Evolutionary conservation across 2,113 vertebrate species (phyloP), one percentile per base, ranked within the genome.

Genomic region (Agapornis roseicollis): DNA sequence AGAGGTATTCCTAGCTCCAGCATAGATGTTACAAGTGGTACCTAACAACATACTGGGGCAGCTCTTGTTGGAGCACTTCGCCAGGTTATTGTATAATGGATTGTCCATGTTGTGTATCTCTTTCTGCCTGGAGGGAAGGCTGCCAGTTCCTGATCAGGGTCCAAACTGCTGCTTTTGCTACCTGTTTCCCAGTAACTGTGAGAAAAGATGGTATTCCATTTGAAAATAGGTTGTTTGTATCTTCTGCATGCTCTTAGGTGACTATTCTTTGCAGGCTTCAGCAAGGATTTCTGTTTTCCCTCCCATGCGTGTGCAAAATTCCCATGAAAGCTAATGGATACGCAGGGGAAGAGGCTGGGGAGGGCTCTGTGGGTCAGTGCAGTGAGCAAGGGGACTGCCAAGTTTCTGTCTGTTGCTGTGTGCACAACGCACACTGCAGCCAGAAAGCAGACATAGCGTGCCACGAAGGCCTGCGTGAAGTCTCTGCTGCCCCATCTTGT

Each of bases 401-500:
- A 77, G 64, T 74, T 94, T 83, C 74, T 96, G 78, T 70, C 52
- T 66, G 63, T 44, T 73, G 87, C 84, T 93, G 91, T 70, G 71
- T 77, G 78, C 65, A 16, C 44, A 81, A 0, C 0, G 3, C 66
- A 7, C 0, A 0, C 65, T n/a, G 73, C 80, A 84, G 66, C 44
- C 78, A 61, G 86, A n/a, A 77, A 6, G 7, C 77, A 89, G 85
- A 52, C 72, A 44, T 20, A 61, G 74, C 33, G 6, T 87, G 74
- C 89, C 73, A 74, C 0, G 0, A 64, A 52, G 56, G 73, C 56
- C 81, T 44, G 70, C n/a, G 1, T 53, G 42, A 56, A 77, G 41
- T 46, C 78, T 71, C 89, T 61, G 70, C 80, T 87, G 73, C 55
- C 68, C 63, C 65, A 23, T 49, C 91, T n/a, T 74, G 42, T 69